These are phyloP conservation scores for Lepisosteus oculatus DNA, from an alignment of 2,113 vertebrate species.

Conservation along the genomic window DNA sequence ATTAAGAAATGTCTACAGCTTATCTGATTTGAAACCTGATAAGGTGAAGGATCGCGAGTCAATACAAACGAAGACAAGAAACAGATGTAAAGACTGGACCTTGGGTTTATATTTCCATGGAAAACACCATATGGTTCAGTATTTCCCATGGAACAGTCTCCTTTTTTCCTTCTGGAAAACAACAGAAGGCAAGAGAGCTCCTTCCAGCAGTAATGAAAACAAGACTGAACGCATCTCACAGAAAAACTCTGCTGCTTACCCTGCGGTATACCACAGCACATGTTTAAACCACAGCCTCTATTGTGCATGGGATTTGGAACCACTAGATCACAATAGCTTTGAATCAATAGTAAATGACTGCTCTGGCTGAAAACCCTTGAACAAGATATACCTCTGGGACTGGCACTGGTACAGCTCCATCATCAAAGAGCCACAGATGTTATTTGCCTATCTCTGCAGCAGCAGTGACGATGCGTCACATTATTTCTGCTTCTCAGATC, in stretches of 20 bases:
- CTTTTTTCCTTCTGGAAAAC: background rate
- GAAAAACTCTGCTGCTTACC: background rate
- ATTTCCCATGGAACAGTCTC: background rate
- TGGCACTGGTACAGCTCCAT: background rate
- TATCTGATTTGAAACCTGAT: too few relatives aligned
- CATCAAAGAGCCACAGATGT: background rate
- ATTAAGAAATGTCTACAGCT: too few relatives aligned
- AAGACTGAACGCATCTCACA: background rate
- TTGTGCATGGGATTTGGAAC: slow-evolving; percentile 1
- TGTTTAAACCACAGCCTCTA: slow-evolving; percentile 6
- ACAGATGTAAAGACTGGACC: too few relatives aligned
- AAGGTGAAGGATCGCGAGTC: too few relatives aligned
- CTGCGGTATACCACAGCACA: background rate
- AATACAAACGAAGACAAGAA: too few relatives aligned
- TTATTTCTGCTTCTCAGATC: background rate
- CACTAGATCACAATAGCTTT: background rate
- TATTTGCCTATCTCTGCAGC: background rate
- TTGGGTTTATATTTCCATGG: background rate
- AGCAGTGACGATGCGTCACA: background rate
- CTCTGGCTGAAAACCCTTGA: background rate
- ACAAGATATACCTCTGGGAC: background rate
- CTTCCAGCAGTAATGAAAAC: background rate
- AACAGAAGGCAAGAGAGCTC: background rate
- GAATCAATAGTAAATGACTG: background rate
- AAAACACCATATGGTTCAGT: background rate